Percentiles rank a stretch among this genome's conserved stretches.
These are phyloP conservation scores for Linyphia triangularis DNA, from an alignment of 2,888 invertebrate species.

Conservation along the genomic window DNA sequence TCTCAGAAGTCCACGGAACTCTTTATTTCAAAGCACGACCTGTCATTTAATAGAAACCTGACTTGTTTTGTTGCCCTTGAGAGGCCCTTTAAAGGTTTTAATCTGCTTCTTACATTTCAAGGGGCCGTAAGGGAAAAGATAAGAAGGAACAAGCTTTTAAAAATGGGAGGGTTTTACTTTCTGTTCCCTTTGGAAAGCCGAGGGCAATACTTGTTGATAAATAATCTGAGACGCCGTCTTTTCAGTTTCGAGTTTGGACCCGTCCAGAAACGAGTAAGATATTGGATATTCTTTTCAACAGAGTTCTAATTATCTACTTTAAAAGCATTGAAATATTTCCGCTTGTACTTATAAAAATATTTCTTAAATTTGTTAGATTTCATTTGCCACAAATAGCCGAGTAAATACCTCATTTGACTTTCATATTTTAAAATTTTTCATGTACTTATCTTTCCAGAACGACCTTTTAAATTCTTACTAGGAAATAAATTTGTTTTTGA, in stretches of 20 bases:
- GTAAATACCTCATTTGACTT: not conserved
- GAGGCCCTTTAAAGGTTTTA: conserved; percentile 4
- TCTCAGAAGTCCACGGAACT: not conserved
- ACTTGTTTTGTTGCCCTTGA: not conserved
- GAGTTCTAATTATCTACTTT: not conserved
- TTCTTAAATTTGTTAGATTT: too few species aligned
- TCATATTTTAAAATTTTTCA: not conserved
- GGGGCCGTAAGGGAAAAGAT: not conserved
- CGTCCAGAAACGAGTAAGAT: not conserved
- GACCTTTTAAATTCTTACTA: too few species aligned
- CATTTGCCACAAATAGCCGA: not conserved
- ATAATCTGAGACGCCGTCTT: not conserved
- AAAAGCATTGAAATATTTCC: not conserved
- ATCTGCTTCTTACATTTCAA: not conserved
- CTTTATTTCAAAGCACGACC: not conserved
- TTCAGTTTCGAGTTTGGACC: not conserved
- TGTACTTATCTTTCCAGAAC: not conserved
- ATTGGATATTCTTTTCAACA: not conserved
- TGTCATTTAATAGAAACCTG: not conserved
- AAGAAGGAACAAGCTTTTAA: not conserved
- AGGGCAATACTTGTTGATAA: conserved; percentile 3
- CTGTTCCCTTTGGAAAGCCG: not conserved
- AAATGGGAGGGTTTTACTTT: not conserved
- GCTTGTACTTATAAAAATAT: too few species aligned
- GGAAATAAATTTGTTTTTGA: too few species aligned